These are phyloP conservation scores for Mycetomoellerius zeteki DNA, from an alignment of 1,140 invertebrate species.

Conservation along the genomic window DNA sequence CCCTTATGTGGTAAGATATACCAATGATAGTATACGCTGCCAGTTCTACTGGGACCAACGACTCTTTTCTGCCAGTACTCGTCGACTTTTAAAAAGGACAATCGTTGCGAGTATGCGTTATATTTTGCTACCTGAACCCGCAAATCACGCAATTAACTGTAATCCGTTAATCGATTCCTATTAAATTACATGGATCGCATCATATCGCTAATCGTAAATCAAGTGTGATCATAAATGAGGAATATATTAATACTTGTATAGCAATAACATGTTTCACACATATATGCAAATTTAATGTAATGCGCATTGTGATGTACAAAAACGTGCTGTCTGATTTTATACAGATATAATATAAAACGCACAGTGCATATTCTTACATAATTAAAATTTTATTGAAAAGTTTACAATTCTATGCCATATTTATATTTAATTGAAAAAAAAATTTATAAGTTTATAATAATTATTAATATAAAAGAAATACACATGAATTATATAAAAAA, in stretches of 20 bases:
- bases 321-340: no score
- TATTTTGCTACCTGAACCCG: constrained; percentile 26
- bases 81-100: constrained; percentile 63
- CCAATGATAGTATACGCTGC: constrained; percentile 79
- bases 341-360: neutral
- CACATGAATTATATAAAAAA: neutral
- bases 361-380: neutral
- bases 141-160: constrained; percentile 41
- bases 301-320: neutral
- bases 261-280: neutral
- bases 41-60: constrained; percentile 61
- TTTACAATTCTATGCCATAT: neutral
- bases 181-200: constrained; percentile 4
- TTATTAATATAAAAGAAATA: neutral
- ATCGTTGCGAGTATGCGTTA: constrained; percentile 17
- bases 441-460: neutral
- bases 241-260: neutral
- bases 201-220: neutral
- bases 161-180: constrained; percentile 20
- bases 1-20: constrained; percentile 83
- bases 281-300: neutral
- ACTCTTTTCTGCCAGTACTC: constrained; percentile 62
- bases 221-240: neutral
- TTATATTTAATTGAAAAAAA: neutral
- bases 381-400: neutral